Conservation (phyloP, 2,888 invertebrate species). For the Sarcophaga subvicina region DNA sequence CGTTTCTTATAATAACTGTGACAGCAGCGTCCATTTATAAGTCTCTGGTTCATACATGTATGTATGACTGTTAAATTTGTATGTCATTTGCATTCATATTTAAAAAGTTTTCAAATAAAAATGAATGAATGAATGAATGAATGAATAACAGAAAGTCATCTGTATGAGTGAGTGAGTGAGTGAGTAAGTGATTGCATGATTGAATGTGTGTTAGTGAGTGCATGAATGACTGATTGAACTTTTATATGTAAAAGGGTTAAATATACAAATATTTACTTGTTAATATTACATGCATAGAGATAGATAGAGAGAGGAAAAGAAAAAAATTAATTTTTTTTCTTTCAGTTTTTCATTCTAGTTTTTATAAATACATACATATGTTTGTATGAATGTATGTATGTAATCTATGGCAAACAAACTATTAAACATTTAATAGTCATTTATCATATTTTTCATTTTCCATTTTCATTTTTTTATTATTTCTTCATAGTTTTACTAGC, state of each 20-base stretch:
- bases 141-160: neutral
- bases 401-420: conserved; percentile 28
- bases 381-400: neutral
- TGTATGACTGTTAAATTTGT: conserved; percentile 19
- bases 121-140: neutral
- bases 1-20: neutral
- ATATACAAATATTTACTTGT: conserved; percentile 48
- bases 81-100: conserved; percentile 49
- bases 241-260: conserved; percentile 60
- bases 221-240: conserved; percentile 31
- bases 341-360: too few relatives aligned
- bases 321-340: too few relatives aligned
- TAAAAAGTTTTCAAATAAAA: neutral
- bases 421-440: conserved; percentile 66
- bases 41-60: too few relatives aligned
- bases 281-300: conserved; percentile 26
- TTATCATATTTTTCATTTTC: conserved; percentile 57
- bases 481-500: neutral
- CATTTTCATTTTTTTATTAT: neutral
- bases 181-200: neutral
- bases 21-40: too few relatives aligned
- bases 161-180: conserved; percentile 21
- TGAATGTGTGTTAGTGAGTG: neutral
- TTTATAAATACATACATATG: neutral
- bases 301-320: too few relatives aligned